A percentile compares a stretch with the other conserved stretches of the same genome.
phyloP scores from a whole-genome alignment of 2,113 vertebrate genomes.

The Chitala chitala region DNA sequence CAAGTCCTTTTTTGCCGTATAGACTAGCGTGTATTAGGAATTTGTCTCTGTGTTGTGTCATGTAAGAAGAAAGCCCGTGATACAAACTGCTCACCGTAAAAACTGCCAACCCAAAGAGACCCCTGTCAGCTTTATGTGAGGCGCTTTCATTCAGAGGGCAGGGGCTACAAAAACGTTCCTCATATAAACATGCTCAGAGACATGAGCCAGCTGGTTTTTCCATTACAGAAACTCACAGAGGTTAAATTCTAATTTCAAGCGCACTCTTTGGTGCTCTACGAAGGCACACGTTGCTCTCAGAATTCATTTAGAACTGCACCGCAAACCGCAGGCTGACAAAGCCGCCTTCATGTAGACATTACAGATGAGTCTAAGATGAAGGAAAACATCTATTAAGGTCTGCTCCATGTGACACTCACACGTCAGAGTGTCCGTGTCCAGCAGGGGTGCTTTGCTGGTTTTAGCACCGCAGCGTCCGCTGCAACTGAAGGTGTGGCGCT shows the following conservation, averaged over 20 bases:
- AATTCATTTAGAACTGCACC: neutral
- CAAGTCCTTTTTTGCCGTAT: too few species aligned
- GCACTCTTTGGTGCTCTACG: neutral
- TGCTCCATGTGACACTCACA: too few species aligned
- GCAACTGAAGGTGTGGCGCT: neutral
- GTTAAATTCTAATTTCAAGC: neutral
- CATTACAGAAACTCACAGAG: neutral
- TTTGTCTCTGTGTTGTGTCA: too few species aligned
- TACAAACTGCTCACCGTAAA: too few species aligned
- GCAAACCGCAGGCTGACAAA: neutral
- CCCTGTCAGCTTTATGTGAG: too few species aligned
- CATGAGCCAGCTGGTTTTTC: neutral
- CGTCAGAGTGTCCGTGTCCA: neutral
- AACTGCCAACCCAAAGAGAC: too few species aligned
- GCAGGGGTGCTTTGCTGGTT: neutral
- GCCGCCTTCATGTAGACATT: neutral
- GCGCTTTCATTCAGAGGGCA: neutral
- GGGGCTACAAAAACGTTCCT: neutral
- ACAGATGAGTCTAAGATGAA: neutral
- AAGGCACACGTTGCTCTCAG: neutral
- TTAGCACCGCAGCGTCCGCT: neutral
- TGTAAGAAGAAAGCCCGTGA: too few species aligned
- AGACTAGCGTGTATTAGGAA: too few species aligned
- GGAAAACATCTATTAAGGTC: neutral
- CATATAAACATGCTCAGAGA: neutral